Conservation (phyloP, 2,113 vertebrate species). For the Turnix velox region DNA sequence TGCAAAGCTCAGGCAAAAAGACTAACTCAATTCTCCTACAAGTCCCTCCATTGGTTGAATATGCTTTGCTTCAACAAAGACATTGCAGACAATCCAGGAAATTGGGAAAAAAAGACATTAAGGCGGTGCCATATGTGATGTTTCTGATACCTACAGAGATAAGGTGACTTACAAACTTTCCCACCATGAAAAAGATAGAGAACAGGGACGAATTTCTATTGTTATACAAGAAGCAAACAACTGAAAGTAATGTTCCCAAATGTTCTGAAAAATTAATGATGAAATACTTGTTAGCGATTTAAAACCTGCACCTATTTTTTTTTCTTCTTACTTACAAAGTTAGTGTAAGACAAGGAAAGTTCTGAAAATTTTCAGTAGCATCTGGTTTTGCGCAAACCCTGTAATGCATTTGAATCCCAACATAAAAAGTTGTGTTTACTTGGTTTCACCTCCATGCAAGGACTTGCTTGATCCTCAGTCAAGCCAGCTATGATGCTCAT, state of each 20-base stretch:
- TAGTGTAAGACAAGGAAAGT: not conserved
- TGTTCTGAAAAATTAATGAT: not conserved
- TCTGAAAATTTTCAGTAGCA: not conserved
- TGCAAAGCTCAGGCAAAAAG: slow-evolving; percentile 19
- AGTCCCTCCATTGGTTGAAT: not conserved
- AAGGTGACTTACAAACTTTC: not conserved
- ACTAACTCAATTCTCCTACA: slow-evolving; percentile 9
- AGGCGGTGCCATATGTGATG: not conserved
- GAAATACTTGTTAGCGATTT: not conserved
- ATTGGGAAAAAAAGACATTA: not conserved
- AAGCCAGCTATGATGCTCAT: not conserved
- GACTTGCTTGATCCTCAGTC: not conserved
- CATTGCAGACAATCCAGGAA: slow-evolving; percentile 25
- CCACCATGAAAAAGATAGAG: not conserved
- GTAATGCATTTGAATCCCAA: not conserved
- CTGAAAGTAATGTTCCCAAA: not conserved
- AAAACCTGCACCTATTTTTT: not conserved
- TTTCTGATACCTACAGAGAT: slow-evolving; percentile 17
- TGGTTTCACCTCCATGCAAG: not conserved
- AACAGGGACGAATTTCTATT: not conserved
- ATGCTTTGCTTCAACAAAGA: not conserved
- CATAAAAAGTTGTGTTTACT: not conserved
- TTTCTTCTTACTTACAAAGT: not conserved
- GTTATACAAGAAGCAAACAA: not conserved
- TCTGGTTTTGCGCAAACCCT: not conserved